phyloP scores from a whole-genome alignment of 2,113 vertebrate genomes.

The Syngnathus floridae region DNA sequence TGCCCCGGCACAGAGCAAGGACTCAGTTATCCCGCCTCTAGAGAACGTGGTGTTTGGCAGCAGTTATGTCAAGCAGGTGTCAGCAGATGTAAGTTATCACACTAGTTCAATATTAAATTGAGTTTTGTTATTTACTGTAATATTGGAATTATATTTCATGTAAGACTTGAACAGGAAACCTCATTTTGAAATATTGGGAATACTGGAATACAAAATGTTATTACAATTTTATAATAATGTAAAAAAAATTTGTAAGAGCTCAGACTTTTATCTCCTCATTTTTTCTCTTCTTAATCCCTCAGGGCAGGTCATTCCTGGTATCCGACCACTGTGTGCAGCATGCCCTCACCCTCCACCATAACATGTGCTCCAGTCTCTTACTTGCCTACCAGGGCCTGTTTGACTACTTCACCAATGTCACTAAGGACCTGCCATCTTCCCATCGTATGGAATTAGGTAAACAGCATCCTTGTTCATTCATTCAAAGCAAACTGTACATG shows the following conservation, averaged over 20 bases:
- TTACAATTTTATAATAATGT: background rate
- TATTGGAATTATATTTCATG: background rate
- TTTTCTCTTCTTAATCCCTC: constrained; percentile 26
- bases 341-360: constrained; percentile 87
- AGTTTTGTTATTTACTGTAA: background rate
- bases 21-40: constrained; percentile 86
- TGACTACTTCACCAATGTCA: constrained; percentile 82
- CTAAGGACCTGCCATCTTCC: constrained; percentile 85
- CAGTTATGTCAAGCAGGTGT: constrained; percentile 89
- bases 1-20: constrained; percentile 88
- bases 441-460: constrained; percentile 90
- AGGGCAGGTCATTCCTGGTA: constrained; percentile 89
- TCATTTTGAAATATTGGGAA: background rate
- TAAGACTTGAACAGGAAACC: background rate
- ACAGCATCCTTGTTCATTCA: constrained; percentile 1
- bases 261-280: background rate
- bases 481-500: background rate
- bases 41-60: constrained; percentile 94
- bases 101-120: background rate
- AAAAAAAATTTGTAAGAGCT: background rate
- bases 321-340: constrained; percentile 90
- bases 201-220: background rate
- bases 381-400: constrained; percentile 91
- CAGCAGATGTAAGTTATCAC: constrained; percentile 83
- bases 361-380: constrained; percentile 86